Percentiles rank a stretch among this genome's conserved stretches.
These are phyloP conservation scores for Pitangus sulphuratus DNA, from an alignment of 2,797 vertebrate species.

Conservation along the genomic window DNA sequence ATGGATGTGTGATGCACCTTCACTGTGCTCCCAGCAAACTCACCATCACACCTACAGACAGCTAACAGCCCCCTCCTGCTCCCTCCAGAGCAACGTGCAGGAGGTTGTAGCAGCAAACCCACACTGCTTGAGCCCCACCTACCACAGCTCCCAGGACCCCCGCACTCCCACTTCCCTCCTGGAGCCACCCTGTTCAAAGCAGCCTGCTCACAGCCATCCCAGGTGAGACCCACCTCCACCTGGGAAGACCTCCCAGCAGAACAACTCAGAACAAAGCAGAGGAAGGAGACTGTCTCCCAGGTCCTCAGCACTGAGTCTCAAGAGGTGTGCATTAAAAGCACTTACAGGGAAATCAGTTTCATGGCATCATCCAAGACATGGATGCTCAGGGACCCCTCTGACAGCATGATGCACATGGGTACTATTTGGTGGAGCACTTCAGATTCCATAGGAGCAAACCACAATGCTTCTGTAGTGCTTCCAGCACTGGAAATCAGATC, in stretches of 20 bases:
- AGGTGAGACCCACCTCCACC: neutral
- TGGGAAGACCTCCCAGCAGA: neutral
- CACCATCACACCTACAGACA: fast-evolving
- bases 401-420: fast-evolving
- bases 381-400: neutral
- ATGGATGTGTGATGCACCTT: fast-evolving
- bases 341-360: neutral
- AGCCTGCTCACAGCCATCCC: neutral
- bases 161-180: fast-evolving
- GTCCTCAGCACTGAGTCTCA: fast-evolving
- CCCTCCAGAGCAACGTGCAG: neutral
- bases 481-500: neutral
- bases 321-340: neutral
- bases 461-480: neutral
- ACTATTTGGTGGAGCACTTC: neutral
- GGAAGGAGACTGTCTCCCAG: neutral
- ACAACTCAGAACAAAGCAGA: neutral
- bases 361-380: neutral
- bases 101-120: neutral
- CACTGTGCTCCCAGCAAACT: fast-evolving
- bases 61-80: neutral
- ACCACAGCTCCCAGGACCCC: neutral
- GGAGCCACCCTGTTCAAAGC: neutral
- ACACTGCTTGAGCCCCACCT: neutral
- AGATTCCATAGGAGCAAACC: neutral